Conservation (phyloP, 1,140 invertebrate genomes). For the Pseudomyrmex gracilis region DNA sequence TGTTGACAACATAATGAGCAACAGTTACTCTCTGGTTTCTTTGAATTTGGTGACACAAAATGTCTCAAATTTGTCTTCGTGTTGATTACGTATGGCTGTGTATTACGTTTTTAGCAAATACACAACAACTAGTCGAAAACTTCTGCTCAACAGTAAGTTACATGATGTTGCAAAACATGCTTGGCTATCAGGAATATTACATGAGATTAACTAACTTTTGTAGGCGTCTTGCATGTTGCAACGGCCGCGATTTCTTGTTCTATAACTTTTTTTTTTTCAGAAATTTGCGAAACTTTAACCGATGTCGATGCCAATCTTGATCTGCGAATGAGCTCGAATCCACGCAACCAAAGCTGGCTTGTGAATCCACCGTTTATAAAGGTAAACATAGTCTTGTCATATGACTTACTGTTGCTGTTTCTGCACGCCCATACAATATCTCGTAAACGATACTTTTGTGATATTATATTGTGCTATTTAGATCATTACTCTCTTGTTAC, state of each 20-base stretch:
- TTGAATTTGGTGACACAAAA: too few species aligned
- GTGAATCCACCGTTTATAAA: conserved; percentile 7
- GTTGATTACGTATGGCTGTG: too few species aligned
- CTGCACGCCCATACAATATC: neutral
- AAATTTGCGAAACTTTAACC: neutral
- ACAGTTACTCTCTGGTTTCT: too few species aligned
- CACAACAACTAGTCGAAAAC: too few species aligned
- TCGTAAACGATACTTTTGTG: conserved; percentile 12
- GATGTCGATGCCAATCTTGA: conserved; percentile 38
- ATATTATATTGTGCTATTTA: conserved; percentile 42
- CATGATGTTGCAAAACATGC: too few species aligned
- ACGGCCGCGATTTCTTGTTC: neutral
- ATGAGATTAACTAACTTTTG: conserved; percentile 49
- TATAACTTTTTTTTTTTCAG: neutral
- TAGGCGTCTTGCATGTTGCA: conserved; percentile 44
- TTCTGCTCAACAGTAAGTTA: too few species aligned
- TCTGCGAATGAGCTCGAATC: neutral
- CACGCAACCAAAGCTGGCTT: conserved; percentile 13
- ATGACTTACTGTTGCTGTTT: neutral
- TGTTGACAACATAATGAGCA: too few species aligned
- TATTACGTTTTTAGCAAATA: too few species aligned
- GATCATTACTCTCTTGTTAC: conserved; percentile 51
- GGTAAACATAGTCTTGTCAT: conserved; percentile 11
- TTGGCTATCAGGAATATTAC: too few species aligned
- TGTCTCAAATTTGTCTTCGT: too few species aligned